These are phyloP conservation scores for Drosophila neotestacea DNA, from an alignment of 2,888 invertebrate genomes.

Conservation along the genomic window DNA sequence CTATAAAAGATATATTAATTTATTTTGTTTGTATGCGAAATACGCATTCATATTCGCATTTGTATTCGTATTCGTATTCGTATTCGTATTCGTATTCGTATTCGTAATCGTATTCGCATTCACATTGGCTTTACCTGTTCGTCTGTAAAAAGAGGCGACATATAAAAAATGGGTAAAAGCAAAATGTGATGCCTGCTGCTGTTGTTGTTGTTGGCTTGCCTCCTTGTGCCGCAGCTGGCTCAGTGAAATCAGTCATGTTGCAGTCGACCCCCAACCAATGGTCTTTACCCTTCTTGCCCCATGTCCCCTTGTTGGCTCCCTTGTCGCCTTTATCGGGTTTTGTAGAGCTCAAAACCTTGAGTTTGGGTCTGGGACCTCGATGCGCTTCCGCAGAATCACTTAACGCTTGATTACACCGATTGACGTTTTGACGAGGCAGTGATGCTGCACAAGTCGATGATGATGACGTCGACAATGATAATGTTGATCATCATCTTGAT, in stretches of 20 bases:
- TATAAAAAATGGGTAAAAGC: conserved; percentile 10
- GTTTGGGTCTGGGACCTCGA: conserved; percentile 41
- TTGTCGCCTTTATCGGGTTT: neutral
- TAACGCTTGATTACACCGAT: conserved; percentile 83
- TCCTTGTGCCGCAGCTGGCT: conserved; percentile 40
- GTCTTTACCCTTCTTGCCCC: neutral
- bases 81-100: too few species aligned
- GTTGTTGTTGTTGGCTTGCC: neutral
- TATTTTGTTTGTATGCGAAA: neutral
- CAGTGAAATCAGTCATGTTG: conserved; percentile 47
- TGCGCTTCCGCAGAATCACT: conserved; percentile 82
- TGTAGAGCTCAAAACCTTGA: conserved; percentile 5
- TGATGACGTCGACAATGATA: conserved; percentile 56
- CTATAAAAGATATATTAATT: neutral
- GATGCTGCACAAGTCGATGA: conserved; percentile 77
- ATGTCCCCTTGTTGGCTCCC: neutral
- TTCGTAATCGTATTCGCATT: too few species aligned
- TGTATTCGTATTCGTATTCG: neutral
- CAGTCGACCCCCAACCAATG: conserved; percentile 22
- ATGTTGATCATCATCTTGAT: conserved; percentile 23
- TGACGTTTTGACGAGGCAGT: conserved; percentile 80
- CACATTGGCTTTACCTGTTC: conserved; percentile 19
- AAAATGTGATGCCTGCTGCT: conserved; percentile 20
- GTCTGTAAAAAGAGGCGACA: conserved; percentile 44
- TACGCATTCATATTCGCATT: conserved; percentile 1